Evolutionary conservation across 2,113 vertebrate species (phyloP), one percentile per base, ranked within the genome.

Genomic region (Leucopsar rothschildi): DNA sequence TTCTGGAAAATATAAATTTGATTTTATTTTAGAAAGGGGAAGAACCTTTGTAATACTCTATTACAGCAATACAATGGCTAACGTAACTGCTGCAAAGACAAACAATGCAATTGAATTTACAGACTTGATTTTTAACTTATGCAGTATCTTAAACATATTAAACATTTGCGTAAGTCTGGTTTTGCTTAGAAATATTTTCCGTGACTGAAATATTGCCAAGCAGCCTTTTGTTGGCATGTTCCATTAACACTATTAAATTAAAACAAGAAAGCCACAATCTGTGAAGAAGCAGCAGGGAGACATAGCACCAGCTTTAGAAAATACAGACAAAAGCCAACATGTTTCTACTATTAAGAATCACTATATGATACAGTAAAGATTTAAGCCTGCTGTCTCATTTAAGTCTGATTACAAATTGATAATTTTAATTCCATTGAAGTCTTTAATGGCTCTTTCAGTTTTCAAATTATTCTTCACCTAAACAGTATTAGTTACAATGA

Each of bases 11-110:
- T 10, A 72, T 0, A 84, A 76, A 61, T 84, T 82, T 85, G 11
- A 95, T 94, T 89, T 92, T 13, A 82, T 60, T 96, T 91, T 44
- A 92, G 37, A 83, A 81, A 83, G 27, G 19, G 45, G 25, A 69
- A 76, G 11, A 39, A 80, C 11, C 9, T 86, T 81, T 39, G 33
- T n/a, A 92, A 73, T 66, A 70, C 14, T 59, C 21, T 50, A 42
- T 33, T 93, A 63, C 9, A 90, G 18, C 17, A 73, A 55, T 39
- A 83, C 27, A 72, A 20, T 8, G 12, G 7, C 21, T 39, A 81
- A 59, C 5, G 8, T 24, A 77, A 77, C 50, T 82, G 45, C 52
- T 79, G 37, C 24, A 53, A 92, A 86, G 47, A 66, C 16, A 84
- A 92, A 69, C 20, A 91, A 79, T 31, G 13, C 33, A 88, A 81